Percentiles rank a stretch among this genome's conserved stretches.
Evolutionary conservation across 2,113 vertebrate species (phyloP).

Genomic region (Pimephales promelas): DNA sequence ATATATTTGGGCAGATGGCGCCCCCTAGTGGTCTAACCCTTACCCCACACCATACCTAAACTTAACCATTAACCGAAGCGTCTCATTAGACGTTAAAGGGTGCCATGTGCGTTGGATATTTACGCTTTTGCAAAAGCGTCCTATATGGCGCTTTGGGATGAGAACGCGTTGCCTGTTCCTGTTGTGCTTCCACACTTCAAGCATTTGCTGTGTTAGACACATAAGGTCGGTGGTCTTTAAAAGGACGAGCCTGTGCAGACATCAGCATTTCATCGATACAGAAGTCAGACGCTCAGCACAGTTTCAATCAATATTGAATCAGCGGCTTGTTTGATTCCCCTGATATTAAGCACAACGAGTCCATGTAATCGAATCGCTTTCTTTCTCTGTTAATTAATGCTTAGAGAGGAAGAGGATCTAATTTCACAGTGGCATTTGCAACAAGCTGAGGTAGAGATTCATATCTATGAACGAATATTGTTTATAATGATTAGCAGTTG

Average conservation of each 20-base stretch:
- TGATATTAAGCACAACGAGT: slow-evolving; percentile 18
- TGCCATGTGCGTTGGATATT: too few species aligned
- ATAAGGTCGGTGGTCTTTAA: background rate
- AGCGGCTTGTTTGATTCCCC: slow-evolving; percentile 12
- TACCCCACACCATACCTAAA: too few species aligned
- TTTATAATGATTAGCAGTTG: background rate
- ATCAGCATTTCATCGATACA: slow-evolving; percentile 28
- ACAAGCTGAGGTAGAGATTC: background rate
- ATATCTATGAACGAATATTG: background rate
- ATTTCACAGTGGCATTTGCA: background rate
- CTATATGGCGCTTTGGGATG: too few species aligned
- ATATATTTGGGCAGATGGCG: too few species aligned
- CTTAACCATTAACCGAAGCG: too few species aligned
- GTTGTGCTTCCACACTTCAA: background rate
- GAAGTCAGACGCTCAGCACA: slow-evolving; percentile 22
- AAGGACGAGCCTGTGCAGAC: slow-evolving; percentile 3
- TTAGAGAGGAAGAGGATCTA: slow-evolving; percentile 13
- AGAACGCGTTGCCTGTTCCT: too few species aligned
- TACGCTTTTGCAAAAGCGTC: too few species aligned
- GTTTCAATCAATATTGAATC: slow-evolving; percentile 15
- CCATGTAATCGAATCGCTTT: slow-evolving; percentile 39
- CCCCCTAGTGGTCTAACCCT: too few species aligned
- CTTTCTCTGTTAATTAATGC: slow-evolving; percentile 58
- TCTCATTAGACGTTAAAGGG: too few species aligned
- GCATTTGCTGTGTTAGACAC: background rate